Evolutionary conservation across 1,140 invertebrate species (phyloP), one percentile per base, ranked within the genome.

Genomic region (Semibalanus balanoides): DNA sequence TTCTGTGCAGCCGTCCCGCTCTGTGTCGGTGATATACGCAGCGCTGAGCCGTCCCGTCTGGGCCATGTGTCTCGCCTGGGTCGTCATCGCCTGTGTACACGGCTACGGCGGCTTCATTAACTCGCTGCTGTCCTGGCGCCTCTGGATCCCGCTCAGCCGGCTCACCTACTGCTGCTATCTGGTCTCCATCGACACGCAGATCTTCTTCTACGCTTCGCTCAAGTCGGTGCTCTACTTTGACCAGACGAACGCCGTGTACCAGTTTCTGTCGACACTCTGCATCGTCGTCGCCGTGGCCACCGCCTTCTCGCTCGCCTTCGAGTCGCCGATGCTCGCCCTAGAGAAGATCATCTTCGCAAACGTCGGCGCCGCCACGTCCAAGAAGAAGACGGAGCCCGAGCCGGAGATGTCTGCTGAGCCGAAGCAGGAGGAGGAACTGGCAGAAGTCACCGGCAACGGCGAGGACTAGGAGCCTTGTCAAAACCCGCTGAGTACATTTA

Each of bases 81-180:
- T 91, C 64, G 85, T 92, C 9, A 85, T 90, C 78, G 89, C 88
- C 0, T 91, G 90, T 79, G 86, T 89, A 75, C 90, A 90, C 75
- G 88, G 89, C 22, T 89, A 90, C 81, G 89, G 89, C 84, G 88
- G 88, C 71, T 81, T 87, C 3, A 81, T 92, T 0, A 87, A 88
- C 74, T 81, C 81, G 0, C 83, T 92, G 70, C 82, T 92, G 22
- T 88, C 87, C 0, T 92, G 90, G 90, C 85, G 83, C 30, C 85
- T 86, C 0, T 90, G 90, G 84, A 84, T 89, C 30, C 89, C 90
- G 0, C 83, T 93, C 3, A 88, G 90, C 76, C 87, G 90, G 78
- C 83, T 93, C 30, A 87, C 88, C 0, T 94, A 92, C 81, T 87
- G 88, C 70, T 87, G 88, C 5, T 93, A 92, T 81, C 83, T 93